Evolutionary conservation across 2,888 invertebrate genomes (phyloP).

Genomic region (Hydropsyche betteni): DNA sequence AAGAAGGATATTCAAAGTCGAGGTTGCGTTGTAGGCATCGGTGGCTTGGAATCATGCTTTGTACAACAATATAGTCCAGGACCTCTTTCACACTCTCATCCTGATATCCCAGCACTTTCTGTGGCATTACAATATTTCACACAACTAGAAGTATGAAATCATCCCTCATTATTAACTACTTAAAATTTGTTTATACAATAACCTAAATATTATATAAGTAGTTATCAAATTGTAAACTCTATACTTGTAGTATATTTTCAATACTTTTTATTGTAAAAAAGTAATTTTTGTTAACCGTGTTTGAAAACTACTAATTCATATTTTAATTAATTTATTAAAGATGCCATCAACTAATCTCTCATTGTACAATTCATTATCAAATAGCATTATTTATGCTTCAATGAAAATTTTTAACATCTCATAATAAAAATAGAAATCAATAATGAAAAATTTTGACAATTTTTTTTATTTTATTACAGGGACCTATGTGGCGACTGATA

Average conservation of each 20-base stretch:
- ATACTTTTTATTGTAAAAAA: too few species aligned
- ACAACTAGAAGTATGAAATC: conserved; percentile 75
- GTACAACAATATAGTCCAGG: conserved; percentile 74
- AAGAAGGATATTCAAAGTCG: conserved; percentile 58
- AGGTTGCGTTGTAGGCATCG: conserved; percentile 80
- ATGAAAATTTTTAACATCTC: too few species aligned
- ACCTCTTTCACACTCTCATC: conserved; percentile 69
- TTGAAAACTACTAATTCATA: too few species aligned
- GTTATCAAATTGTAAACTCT: too few species aligned
- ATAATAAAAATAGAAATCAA: too few species aligned
- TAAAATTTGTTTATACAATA: background rate
- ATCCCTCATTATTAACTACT: background rate
- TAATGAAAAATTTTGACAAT: background rate
- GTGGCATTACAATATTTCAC: conserved; percentile 87
- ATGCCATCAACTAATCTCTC: too few species aligned
- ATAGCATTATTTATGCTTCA: too few species aligned
- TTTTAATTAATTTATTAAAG: too few species aligned
- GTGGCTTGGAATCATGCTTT: conserved; percentile 83
- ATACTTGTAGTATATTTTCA: too few species aligned
- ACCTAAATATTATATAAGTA: background rate
- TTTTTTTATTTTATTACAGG: conserved; percentile 61
- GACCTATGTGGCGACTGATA: conserved; percentile 89
- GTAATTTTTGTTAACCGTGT: too few species aligned
- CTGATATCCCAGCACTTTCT: conserved; percentile 76
- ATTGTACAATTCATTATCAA: too few species aligned